These are phyloP conservation scores for Eulemur mongoz DNA, from an alignment of 2,797 vertebrate species.

Conservation along the genomic window DNA sequence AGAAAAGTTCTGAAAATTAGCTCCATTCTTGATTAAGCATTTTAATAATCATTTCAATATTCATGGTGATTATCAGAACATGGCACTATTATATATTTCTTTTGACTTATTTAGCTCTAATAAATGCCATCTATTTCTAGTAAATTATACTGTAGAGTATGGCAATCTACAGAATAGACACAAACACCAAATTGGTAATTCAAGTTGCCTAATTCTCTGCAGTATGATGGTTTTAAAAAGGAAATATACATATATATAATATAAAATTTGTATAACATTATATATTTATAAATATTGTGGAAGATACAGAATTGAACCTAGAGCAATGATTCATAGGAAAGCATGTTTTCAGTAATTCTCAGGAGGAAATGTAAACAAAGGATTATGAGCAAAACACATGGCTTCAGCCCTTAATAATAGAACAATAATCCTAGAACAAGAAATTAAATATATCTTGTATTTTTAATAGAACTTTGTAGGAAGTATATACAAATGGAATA, in stretches of 20 bases:
- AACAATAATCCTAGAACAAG: background rate
- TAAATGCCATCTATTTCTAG: background rate
- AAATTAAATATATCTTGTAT: background rate
- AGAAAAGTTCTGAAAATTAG: background rate
- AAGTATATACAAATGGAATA: background rate
- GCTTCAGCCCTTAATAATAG: background rate
- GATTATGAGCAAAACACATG: background rate
- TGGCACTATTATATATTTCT: background rate
- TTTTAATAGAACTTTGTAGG: background rate
- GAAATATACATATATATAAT: background rate
- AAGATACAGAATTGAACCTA: background rate
- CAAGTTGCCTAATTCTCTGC: background rate
- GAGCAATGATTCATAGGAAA: background rate
- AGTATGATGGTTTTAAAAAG: background rate
- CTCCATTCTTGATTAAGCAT: background rate
- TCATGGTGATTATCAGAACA: background rate
- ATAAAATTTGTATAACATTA: background rate
- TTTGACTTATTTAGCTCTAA: background rate
- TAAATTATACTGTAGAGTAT: background rate
- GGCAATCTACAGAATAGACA: background rate
- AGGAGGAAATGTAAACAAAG: background rate
- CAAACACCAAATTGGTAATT: background rate
- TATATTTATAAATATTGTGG: background rate
- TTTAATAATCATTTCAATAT: conserved; percentile 50
- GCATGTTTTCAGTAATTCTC: background rate